phyloP scores from a whole-genome alignment of 2,797 vertebrate species.

The Spatula clypeata region DNA sequence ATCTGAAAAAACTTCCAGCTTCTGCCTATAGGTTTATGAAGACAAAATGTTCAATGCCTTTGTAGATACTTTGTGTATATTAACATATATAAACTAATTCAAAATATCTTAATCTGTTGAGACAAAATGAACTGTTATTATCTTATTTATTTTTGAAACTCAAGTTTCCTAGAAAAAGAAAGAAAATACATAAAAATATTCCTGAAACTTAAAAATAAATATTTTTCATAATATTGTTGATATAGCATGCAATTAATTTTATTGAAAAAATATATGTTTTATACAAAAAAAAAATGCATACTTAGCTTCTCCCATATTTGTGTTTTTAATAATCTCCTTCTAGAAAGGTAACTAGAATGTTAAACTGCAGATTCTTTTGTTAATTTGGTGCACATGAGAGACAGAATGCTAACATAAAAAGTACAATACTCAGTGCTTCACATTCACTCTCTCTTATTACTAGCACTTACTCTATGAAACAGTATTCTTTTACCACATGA shows the following conservation, averaged over 20 bases:
- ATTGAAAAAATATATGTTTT: not conserved
- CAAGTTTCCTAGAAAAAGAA: rapidly evolving
- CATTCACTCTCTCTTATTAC: not conserved
- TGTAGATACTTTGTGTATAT: not conserved
- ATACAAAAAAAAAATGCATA: not conserved
- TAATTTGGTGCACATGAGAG: not conserved
- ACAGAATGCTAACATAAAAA: not conserved
- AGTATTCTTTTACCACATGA: slow-evolving; percentile 4
- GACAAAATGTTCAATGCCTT: not conserved
- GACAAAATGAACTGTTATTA: not conserved
- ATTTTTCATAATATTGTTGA: not conserved
- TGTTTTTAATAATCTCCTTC: not conserved
- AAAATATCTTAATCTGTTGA: not conserved
- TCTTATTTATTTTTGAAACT: not conserved
- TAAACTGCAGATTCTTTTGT: not conserved
- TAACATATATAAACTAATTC: not conserved
- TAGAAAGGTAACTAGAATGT: not conserved
- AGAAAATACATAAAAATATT: not conserved
- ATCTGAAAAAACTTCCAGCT: not conserved
- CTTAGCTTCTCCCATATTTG: not conserved
- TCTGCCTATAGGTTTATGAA: not conserved
- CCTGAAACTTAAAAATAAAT: not conserved
- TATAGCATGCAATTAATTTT: not conserved
- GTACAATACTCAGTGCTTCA: not conserved
- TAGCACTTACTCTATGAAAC: slow-evolving; percentile 20